Conservation (phyloP, 2,113 vertebrate species). For the Henicopernis longicauda region DNA sequence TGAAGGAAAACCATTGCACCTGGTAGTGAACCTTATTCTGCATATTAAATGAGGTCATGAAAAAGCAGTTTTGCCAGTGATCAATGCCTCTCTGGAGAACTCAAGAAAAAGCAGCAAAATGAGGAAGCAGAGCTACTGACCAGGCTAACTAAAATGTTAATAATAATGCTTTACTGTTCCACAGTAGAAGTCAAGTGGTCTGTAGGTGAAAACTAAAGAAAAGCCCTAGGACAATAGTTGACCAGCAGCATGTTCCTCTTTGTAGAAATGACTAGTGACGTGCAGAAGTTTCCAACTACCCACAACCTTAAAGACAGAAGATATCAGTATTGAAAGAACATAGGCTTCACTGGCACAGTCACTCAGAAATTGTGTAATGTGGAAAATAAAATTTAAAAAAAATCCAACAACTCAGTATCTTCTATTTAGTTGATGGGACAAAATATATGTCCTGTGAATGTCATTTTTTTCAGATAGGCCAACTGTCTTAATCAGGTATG, state of each 20-base stretch:
- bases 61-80: constrained; percentile 19
- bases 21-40: constrained; percentile 29
- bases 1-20: not conserved
- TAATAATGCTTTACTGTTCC: not conserved
- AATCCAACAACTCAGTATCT: not conserved
- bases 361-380: not conserved
- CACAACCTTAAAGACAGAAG: not conserved
- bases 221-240: not conserved
- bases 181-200: not conserved
- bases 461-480: not conserved
- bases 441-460: not conserved
- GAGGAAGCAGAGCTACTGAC: not conserved
- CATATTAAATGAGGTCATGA: constrained; percentile 9
- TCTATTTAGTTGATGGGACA: not conserved
- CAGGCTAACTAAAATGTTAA: not conserved
- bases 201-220: not conserved
- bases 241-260: not conserved
- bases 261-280: not conserved
- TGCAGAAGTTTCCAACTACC: not conserved
- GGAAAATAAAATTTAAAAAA: not conserved
- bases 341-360: not conserved
- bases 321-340: not conserved
- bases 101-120: not conserved
- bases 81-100: constrained; percentile 7
- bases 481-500: not conserved